These are phyloP conservation scores for Lamellibrachia satsuma DNA, from an alignment of 2,888 invertebrate genomes.

Conservation along the genomic window DNA sequence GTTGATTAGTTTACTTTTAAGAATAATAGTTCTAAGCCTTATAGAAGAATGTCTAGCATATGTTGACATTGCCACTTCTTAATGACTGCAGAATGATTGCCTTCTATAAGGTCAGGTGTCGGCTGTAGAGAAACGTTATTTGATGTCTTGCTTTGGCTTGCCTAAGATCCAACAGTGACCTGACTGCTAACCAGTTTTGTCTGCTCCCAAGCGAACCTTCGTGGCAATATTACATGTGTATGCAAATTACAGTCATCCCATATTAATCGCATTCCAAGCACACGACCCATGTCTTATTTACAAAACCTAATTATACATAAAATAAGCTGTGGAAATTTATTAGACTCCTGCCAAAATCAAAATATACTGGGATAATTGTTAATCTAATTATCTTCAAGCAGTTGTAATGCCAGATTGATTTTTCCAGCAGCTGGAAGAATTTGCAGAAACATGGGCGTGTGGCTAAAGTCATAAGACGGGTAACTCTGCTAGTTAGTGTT, in stretches of 20 bases:
- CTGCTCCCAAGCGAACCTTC: background rate
- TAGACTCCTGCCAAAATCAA: background rate
- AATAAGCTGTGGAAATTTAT: slow-evolving; percentile 6
- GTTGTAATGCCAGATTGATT: slow-evolving; percentile 11
- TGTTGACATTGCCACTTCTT: background rate
- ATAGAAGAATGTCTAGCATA: background rate
- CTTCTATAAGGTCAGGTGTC: background rate
- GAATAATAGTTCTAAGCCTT: background rate
- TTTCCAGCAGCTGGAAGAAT: background rate
- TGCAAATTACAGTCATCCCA: background rate
- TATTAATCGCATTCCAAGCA: slow-evolving; percentile 9
- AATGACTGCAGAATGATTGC: background rate
- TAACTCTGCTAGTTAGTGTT: background rate
- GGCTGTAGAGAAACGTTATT: background rate
- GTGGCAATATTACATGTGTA: slow-evolving; percentile 12
- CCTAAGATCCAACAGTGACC: background rate
- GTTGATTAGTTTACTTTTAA: no score
- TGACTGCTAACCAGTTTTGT: background rate
- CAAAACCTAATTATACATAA: slow-evolving; percentile 1
- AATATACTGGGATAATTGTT: slow-evolving; percentile 11
- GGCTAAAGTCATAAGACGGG: background rate
- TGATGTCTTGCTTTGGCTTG: background rate
- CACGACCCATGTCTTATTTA: background rate
- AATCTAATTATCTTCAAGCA: slow-evolving; percentile 10
- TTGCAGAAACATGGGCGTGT: background rate